phyloP scores from a whole-genome alignment of 2,113 vertebrate genomes.

The Carollia perspicillata region DNA sequence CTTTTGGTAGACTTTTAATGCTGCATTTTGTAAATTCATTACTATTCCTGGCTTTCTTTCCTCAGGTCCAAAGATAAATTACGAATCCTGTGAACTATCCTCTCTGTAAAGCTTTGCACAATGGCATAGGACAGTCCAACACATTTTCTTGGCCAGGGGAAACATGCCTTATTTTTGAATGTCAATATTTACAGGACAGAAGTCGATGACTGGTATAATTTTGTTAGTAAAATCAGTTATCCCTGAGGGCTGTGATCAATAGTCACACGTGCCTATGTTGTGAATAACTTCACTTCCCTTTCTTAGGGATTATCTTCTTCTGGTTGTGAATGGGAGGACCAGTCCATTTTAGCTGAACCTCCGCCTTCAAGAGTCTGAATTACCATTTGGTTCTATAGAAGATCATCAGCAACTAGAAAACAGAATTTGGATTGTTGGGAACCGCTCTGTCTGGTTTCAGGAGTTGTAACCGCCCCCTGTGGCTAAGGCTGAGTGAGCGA shows the following conservation, averaged over 20 bases:
- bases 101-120: not conserved
- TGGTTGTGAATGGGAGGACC: conserved; percentile 4
- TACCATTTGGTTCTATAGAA: conserved; percentile 44
- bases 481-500: no score
- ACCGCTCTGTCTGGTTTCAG: no score
- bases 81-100: not conserved
- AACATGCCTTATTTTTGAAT: conserved; percentile 43
- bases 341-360: conserved; percentile 42
- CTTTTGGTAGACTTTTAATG: not conserved
- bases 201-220: conserved; percentile 37
- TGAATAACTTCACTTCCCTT: conserved; percentile 9
- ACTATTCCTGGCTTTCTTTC: not conserved
- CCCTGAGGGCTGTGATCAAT: conserved; percentile 35
- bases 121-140: not conserved
- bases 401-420: conserved; percentile 54
- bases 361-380: not conserved
- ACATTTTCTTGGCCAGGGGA: conserved; percentile 2
- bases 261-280: not conserved
- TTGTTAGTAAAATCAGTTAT: conserved; percentile 47
- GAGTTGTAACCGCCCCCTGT: no score
- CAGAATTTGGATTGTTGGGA: no score
- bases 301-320: conserved; percentile 4
- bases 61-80: not conserved
- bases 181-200: not conserved
- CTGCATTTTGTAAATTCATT: not conserved